Evolutionary conservation across 2,797 vertebrate species (phyloP), one percentile per base, ranked within the genome.

Genomic region (Lacerta agilis): DNA sequence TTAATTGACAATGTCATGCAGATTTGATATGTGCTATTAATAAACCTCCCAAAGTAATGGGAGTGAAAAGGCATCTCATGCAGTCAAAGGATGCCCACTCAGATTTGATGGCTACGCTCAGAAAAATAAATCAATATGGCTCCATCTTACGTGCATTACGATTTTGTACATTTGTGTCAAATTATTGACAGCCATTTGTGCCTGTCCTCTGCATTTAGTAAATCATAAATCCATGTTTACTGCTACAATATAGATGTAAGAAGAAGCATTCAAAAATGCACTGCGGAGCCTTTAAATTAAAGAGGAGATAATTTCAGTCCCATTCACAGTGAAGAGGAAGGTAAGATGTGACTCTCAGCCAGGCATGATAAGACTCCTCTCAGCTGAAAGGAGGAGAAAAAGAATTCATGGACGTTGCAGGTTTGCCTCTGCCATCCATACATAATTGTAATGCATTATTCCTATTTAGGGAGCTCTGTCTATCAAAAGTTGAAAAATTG

Each of bases 201-300:
- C 41, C 29, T 84, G 29, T 79, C 49, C 67, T 79, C 49, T 41
- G 58, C 41, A 79, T 79, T 79, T 88, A 79, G 72, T 83, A 20
- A 88, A 72, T 79, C 82, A 82, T 87, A 73, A 13, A 78, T 83
- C 45, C 77, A 33, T 45, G 76, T 77, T 71, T 77, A 69, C 66
- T 83, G 25, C 61, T 88, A 72, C 11, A 83, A 79, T 71, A 69
- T 41, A 17, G 64, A 72, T 61, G 20, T 11, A 76, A 61, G 49
- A 79, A 79, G 45, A 43, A 17, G 61, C 43, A 45, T 25, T 81
- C 38, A 76, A 75, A 71, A 33, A 82, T 27, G 4, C 67, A 33
- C 55, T 25, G 7, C 55, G 69, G 69, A 82, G 29, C 38, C 8
- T 66, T 82, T 82, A 66, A 73, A 75, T 45, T n/a, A 61, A 69